Percentiles rank a stretch among this genome's conserved stretches.
Conservation (phyloP, 1,140 invertebrate genomes). For the Calliphora vicina region DNA sequence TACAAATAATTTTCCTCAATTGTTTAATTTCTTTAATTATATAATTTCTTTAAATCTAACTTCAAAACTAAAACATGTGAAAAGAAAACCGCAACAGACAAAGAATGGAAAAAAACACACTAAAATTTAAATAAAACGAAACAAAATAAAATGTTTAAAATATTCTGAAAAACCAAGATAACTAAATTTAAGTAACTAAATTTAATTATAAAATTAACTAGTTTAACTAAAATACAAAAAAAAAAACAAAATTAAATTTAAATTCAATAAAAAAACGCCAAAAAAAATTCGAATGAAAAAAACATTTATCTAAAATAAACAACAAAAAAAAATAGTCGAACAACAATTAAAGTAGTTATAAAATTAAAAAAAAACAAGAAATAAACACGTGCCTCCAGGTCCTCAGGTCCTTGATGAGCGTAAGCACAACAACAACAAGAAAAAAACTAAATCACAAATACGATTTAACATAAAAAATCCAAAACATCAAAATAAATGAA, state of each 20-base stretch:
- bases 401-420: slow-evolving; percentile 42
- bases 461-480: background rate
- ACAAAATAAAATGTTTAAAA: slow-evolving; percentile 4
- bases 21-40: slow-evolving; percentile 25
- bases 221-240: slow-evolving; percentile 37
- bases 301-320: slow-evolving; percentile 37
- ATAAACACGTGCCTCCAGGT: slow-evolving; percentile 41
- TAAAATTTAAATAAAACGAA: slow-evolving; percentile 27
- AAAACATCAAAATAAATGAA: background rate
- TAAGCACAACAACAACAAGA: slow-evolving; percentile 35
- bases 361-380: background rate
- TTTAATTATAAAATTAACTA: slow-evolving; percentile 25
- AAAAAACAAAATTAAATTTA: slow-evolving; percentile 36
- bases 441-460: slow-evolving; percentile 12
- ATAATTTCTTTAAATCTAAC: no score
- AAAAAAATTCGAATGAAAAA: slow-evolving; percentile 29
- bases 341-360: slow-evolving; percentile 25
- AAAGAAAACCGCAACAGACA: no score
- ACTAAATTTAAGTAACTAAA: slow-evolving; percentile 25
- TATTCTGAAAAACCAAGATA: background rate
- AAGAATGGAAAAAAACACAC: slow-evolving; percentile 14
- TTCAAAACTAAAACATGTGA: no score
- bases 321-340: slow-evolving; percentile 39
- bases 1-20: slow-evolving; percentile 8
- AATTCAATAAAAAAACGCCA: slow-evolving; percentile 24